Evolutionary conservation across 2,888 invertebrate species (phyloP).

Genomic region (Sinodicranocentrus sp.): DNA sequence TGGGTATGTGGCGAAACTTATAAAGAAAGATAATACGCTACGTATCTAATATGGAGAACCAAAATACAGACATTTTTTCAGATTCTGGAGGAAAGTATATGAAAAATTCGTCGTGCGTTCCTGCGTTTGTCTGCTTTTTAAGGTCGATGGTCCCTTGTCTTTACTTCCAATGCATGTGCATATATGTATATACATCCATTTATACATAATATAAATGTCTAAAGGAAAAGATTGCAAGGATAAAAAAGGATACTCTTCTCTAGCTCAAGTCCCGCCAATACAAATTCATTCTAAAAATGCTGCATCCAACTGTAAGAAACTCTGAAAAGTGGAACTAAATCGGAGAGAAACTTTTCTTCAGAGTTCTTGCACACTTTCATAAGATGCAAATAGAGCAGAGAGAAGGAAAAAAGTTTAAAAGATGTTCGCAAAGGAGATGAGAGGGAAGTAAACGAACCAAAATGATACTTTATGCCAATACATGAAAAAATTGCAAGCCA

Average conservation of each 20-base stretch:
- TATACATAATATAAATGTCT: too few relatives aligned
- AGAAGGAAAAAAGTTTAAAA: slow-evolving; percentile 15
- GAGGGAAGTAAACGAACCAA: slow-evolving; percentile 46
- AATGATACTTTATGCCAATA: slow-evolving; percentile 63
- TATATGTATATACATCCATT: too few relatives aligned
- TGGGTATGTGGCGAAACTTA: not conserved
- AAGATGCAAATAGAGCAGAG: slow-evolving; percentile 27
- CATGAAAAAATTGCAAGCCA: slow-evolving; percentile 54
- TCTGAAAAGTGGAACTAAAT: slow-evolving; percentile 6
- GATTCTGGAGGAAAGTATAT: not conserved
- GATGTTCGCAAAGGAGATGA: slow-evolving; percentile 14
- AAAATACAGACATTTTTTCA: slow-evolving; percentile 12
- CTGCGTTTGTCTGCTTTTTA: slow-evolving; percentile 24
- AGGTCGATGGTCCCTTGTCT: slow-evolving; percentile 48
- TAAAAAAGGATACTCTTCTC: slow-evolving; percentile 1
- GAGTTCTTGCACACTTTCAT: not conserved
- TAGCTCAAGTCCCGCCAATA: not conserved
- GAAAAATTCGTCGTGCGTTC: slow-evolving; percentile 18
- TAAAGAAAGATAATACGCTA: not conserved
- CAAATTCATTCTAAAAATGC: slow-evolving; percentile 13
- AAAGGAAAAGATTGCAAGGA: too few relatives aligned
- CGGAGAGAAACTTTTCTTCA: not conserved
- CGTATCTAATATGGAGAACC: not conserved
- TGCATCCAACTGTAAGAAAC: not conserved
- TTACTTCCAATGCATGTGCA: not conserved